Conservation (phyloP, 1,140 invertebrate species). For the Agrypnia vestita region DNA sequence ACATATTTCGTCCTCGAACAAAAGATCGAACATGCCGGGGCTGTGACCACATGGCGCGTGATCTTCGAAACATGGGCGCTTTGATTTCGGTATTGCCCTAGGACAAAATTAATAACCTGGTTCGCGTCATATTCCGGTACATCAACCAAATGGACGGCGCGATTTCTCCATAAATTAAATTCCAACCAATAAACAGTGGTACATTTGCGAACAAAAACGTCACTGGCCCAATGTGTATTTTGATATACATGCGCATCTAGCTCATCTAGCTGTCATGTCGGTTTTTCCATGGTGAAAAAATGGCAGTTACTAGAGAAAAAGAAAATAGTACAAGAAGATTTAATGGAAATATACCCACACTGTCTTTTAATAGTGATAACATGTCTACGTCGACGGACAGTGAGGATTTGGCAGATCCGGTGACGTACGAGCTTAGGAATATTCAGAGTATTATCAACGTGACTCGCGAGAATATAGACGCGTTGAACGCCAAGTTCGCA, state of each 20-base stretch:
- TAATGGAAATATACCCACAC: constrained; percentile 73
- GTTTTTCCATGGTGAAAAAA: constrained; percentile 50
- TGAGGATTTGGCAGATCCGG: constrained; percentile 76
- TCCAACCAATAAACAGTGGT: not conserved
- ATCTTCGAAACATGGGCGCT: no score
- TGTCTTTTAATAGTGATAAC: constrained; percentile 72
- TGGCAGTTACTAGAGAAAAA: constrained; percentile 52
- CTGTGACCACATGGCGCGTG: no score
- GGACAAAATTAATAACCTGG: no score
- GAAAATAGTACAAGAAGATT: constrained; percentile 70
- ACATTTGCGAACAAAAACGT: constrained; percentile 23
- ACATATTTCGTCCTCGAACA: no score
- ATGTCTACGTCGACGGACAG: constrained; percentile 75
- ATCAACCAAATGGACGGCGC: no score
- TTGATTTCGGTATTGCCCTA: no score
- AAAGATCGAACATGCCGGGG: no score
- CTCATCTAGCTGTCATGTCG: constrained; percentile 48
- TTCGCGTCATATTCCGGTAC: no score
- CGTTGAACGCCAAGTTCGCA: constrained; percentile 91
- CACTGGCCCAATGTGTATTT: not conserved
- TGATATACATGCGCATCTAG: not conserved
- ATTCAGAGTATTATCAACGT: constrained; percentile 94
- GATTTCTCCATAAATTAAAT: no score
- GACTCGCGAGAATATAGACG: constrained; percentile 93
- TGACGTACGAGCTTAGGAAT: constrained; percentile 87